Evolutionary conservation across 2,888 invertebrate species (phyloP), one percentile per base, ranked within the genome.

Genomic region (Pyrrhosoma nymphula): DNA sequence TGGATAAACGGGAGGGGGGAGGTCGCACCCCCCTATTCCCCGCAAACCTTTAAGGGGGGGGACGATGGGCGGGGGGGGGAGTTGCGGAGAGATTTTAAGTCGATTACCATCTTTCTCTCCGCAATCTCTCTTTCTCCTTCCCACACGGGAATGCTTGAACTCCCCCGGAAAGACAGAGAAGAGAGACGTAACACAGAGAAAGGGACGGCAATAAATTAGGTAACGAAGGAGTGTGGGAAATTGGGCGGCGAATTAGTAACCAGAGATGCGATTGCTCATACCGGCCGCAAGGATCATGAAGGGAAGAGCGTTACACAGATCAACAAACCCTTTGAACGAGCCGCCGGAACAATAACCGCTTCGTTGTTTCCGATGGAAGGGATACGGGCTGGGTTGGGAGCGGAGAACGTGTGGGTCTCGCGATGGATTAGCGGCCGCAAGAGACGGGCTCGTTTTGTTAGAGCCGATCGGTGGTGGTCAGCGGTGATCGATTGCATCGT

Each of bases 141-240:
- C 14, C 30, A 82, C 16, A 35, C 12, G 82, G 82, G 30, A 82
- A 82, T 82, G 47, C 47, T 47, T 8, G n/a, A 47, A 47, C 82
- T 35, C 30, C 82, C 60, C 2, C 60, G 20, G 60, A 60, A 0
- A 20, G 3, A 35, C 35, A 18, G 82, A 82, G 30, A 26, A 3
- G 69, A 69, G 20, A n/a, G n/a, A n/a, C n/a, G n/a, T n/a, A n/a
- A n/a, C n/a, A 69, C 8, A n/a, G 69, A 69, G 82, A 82, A 35
- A 35, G 69, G 26, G 69, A 69, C n/a, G 10, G 10, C 69, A 26
- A 14, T 82, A n/a, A 47, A 82, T 82, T 82, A 82, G 82, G 82
- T 82, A 82, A 82, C 82, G 82, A 82, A 82, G 30, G 82, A 82
- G 82, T 82, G 82, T 82, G 82, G 82, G 82, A 82, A 82, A 82